Percentiles rank a stretch among this genome's conserved stretches.
These are phyloP conservation scores for Dynastes grantii DNA, from an alignment of 2,888 invertebrate species.

Conservation along the genomic window DNA sequence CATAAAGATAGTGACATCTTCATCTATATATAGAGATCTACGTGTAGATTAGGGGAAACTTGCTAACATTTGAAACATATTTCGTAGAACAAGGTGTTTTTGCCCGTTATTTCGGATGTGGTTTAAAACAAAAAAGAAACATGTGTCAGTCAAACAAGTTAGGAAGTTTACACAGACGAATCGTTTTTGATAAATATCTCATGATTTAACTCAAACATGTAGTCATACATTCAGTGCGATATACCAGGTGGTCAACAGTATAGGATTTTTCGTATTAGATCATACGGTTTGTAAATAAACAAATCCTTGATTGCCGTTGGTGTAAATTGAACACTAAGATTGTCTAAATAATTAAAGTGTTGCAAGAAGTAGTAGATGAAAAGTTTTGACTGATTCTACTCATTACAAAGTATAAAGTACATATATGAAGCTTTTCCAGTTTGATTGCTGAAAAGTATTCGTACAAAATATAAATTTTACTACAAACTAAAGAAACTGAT, in stretches of 20 bases:
- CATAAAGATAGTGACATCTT: slow-evolving; percentile 25
- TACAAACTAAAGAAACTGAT: no score
- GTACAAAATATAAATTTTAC: no score
- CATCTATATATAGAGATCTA: background rate
- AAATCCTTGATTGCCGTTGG: background rate
- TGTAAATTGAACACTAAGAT: background rate
- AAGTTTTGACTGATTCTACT: no score
- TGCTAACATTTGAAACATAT: background rate
- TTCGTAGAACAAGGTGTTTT: background rate
- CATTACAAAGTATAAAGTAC: no score
- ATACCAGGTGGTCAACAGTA: background rate
- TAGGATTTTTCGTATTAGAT: background rate
- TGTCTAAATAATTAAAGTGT: no score
- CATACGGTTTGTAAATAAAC: background rate
- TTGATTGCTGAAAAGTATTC: no score
- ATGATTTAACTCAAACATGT: slow-evolving; percentile 5
- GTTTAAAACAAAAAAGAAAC: slow-evolving; percentile 14
- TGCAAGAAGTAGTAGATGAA: no score
- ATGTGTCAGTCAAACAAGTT: slow-evolving; percentile 29
- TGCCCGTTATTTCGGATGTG: slow-evolving; percentile 22
- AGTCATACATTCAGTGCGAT: background rate
- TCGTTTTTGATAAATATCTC: slow-evolving; percentile 21
- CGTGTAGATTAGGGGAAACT: background rate
- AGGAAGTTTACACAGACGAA: slow-evolving; percentile 32
- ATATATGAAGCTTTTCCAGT: no score